Evolutionary conservation across 2,113 vertebrate species (phyloP).

Genomic region (Limnothrissa miodon): DNA sequence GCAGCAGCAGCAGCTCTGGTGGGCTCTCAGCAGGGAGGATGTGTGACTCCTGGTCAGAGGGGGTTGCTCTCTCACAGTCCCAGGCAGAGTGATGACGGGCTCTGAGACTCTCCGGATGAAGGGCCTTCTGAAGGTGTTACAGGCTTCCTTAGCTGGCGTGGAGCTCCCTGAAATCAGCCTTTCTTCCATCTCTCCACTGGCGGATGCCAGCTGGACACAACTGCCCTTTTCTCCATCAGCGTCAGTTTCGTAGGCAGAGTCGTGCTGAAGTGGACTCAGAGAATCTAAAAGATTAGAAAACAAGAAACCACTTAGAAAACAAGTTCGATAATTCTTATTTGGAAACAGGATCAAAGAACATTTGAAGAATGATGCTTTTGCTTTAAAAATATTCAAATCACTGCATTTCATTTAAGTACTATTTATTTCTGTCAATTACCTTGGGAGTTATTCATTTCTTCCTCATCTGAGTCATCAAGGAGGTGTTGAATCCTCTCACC

Average conservation of each 20-base stretch:
- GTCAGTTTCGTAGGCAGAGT: constrained; percentile 82
- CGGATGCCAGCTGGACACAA: constrained; percentile 18
- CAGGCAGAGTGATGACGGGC: constrained; percentile 61
- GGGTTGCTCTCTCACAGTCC: constrained; percentile 47
- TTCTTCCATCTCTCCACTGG: neutral
- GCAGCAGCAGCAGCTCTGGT: constrained; percentile 27
- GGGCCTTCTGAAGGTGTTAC: constrained; percentile 46
- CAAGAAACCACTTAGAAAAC: constrained; percentile 26
- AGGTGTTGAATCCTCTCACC: constrained; percentile 61
- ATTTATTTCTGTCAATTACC: constrained; percentile 60
- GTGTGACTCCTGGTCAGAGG: constrained; percentile 75
- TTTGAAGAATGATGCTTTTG: neutral
- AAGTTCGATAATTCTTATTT: too few species aligned
- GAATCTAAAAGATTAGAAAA: constrained; percentile 64
- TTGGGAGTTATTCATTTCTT: constrained; percentile 70
- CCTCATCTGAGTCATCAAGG: constrained; percentile 57
- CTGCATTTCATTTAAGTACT: neutral
- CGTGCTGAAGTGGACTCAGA: constrained; percentile 67
- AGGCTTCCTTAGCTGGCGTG: constrained; percentile 37
- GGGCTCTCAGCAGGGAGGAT: constrained; percentile 45
- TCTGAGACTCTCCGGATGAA: constrained; percentile 77
- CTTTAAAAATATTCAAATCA: neutral
- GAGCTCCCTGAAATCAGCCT: neutral
- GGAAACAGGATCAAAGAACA: neutral
- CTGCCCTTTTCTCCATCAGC: constrained; percentile 54